phyloP scores from a whole-genome alignment of 2,888 invertebrate genomes.

The Microctonus hyperodae region DNA sequence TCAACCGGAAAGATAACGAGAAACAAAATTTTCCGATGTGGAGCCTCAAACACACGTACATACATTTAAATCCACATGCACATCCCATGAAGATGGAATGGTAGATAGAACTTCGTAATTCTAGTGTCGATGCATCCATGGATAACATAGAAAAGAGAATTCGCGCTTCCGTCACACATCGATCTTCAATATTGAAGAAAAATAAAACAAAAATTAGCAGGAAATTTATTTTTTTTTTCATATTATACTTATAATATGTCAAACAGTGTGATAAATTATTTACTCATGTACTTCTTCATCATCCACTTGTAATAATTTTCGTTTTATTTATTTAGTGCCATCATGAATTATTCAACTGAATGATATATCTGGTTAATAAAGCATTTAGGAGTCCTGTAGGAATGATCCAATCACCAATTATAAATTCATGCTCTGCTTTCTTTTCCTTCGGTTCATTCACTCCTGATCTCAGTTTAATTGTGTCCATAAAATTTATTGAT shows the following conservation, averaged over 20 bases:
- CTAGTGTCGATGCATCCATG: not conserved
- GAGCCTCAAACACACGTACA: not conserved
- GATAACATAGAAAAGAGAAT: not conserved
- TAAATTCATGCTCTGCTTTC: not conserved
- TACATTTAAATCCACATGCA: not conserved
- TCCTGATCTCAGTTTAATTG: not conserved
- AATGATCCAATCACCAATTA: not conserved
- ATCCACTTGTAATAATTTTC: not conserved
- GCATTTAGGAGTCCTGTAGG: not conserved
- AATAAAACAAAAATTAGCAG: not conserved
- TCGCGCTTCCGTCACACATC: not conserved
- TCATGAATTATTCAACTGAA: not conserved
- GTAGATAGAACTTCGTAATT: not conserved
- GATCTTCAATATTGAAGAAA: not conserved
- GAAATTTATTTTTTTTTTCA: not conserved
- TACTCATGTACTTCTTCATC: too few species aligned
- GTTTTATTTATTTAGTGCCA: not conserved
- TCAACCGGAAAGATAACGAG: conserved; percentile 21
- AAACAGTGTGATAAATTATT: too few species aligned
- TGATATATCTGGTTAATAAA: not conserved
- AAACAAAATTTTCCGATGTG: conserved; percentile 15
- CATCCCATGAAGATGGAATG: not conserved
- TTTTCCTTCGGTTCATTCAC: not conserved
- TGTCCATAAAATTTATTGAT: not conserved
- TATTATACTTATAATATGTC: too few species aligned